Evolutionary conservation across 2,888 invertebrate genomes (phyloP).

Genomic region (Eilema griseolum): DNA sequence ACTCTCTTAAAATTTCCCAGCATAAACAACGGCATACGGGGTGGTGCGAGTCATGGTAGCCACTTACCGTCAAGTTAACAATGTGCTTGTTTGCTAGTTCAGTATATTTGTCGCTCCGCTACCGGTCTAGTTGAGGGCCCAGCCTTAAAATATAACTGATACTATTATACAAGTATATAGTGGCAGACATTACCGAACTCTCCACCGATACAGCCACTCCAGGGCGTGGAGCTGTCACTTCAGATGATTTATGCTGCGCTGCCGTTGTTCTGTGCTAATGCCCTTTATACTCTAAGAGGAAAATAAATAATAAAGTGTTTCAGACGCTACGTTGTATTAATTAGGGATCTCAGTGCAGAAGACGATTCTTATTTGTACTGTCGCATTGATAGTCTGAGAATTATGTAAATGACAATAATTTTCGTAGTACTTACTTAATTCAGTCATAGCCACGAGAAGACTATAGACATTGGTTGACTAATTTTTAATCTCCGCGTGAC

Average conservation of each 20-base stretch:
- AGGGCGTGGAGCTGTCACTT: constrained; percentile 53
- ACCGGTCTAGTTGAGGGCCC: background rate
- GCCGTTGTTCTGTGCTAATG: constrained; percentile 50
- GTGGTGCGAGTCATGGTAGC: too few species aligned
- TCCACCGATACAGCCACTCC: constrained; percentile 20
- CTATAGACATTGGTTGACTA: too few species aligned
- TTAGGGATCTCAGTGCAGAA: constrained; percentile 17
- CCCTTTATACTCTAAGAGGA: constrained; percentile 28
- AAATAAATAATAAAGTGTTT: constrained; percentile 26
- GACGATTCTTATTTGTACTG: background rate
- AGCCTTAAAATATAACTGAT: background rate
- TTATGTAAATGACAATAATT: too few species aligned
- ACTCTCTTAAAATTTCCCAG: too few species aligned
- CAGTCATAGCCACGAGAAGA: too few species aligned
- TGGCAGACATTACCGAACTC: constrained; percentile 20
- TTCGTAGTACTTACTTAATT: too few species aligned
- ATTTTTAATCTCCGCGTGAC: too few species aligned
- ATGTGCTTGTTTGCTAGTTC: too few species aligned
- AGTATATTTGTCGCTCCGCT: background rate
- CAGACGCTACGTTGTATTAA: constrained; percentile 24
- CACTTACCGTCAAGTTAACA: too few species aligned
- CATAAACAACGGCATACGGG: too few species aligned
- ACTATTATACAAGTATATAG: constrained; percentile 2
- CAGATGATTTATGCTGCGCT: constrained; percentile 49
- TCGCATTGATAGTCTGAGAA: background rate